These are phyloP conservation scores for Arctia plantaginis DNA, from an alignment of 2,888 invertebrate species.

Conservation along the genomic window DNA sequence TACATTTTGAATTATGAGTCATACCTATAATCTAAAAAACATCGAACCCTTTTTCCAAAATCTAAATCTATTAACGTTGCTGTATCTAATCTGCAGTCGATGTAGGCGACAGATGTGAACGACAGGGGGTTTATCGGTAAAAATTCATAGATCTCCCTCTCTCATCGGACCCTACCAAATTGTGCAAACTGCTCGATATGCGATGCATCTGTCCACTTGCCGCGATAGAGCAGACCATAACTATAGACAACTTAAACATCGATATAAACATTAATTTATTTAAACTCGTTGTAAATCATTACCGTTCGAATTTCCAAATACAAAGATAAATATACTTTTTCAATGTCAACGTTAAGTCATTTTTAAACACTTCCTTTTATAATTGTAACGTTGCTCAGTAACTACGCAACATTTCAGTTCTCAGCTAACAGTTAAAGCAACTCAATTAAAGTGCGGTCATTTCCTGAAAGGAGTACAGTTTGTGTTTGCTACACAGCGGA, in stretches of 20 bases:
- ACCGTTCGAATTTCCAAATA: conserved; percentile 46
- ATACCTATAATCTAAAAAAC: background rate
- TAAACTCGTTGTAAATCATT: conserved; percentile 27
- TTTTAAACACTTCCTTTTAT: conserved; percentile 56
- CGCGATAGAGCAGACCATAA: conserved; percentile 40
- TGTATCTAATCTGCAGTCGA: conserved; percentile 78
- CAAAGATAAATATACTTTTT: conserved; percentile 53
- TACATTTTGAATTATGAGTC: background rate
- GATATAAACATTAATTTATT: conserved; percentile 30
- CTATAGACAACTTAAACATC: conserved; percentile 45
- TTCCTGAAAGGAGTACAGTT: conserved; percentile 81
- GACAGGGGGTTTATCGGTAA: conserved; percentile 77
- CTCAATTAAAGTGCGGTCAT: conserved; percentile 69
- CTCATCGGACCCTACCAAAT: conserved; percentile 75
- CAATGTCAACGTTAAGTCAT: conserved; percentile 55
- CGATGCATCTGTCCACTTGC: conserved; percentile 84
- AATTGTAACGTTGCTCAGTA: conserved; percentile 47
- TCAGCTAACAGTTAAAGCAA: conserved; percentile 57
- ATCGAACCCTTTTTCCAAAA: conserved; percentile 46
- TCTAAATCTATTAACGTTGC: conserved; percentile 82
- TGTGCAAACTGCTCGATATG: conserved; percentile 80
- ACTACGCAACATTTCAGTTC: conserved; percentile 53
- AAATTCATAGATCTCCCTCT: conserved; percentile 79
- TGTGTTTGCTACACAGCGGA: conserved; percentile 79
- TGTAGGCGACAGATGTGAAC: conserved; percentile 82